phyloP scores from a whole-genome alignment of 2,113 vertebrate genomes.

The Elaphurus davidianus region DNA sequence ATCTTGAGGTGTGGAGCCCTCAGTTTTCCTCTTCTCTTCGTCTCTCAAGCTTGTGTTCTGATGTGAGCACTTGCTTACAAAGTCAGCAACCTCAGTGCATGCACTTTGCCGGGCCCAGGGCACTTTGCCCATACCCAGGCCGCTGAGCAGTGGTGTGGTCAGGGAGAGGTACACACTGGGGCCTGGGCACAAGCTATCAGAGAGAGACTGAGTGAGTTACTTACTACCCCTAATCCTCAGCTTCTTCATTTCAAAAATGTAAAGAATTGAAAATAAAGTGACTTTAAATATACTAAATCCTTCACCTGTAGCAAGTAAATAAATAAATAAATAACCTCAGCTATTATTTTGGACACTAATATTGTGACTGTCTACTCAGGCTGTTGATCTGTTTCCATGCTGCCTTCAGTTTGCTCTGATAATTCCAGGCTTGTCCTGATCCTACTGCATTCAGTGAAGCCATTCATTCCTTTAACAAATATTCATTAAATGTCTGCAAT shows the following conservation, averaged over 20 bases:
- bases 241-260: background rate
- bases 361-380: background rate
- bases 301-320: background rate
- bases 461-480: background rate
- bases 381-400: background rate
- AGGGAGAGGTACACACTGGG: background rate
- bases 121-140: accelerated
- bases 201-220: background rate
- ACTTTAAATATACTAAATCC: background rate
- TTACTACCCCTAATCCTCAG: background rate
- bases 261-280: background rate
- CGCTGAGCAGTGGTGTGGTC: background rate
- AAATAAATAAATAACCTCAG: background rate
- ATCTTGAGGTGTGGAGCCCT: background rate
- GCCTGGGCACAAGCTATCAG: background rate
- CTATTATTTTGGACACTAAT: background rate
- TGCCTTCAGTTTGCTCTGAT: background rate
- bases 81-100: too few species aligned
- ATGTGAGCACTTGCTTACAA: background rate
- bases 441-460: background rate
- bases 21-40: background rate
- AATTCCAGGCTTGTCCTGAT: background rate
- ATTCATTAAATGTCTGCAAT: background rate
- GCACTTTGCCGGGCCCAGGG: background rate
- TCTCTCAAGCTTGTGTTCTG: background rate